A percentile compares a stretch with the other conserved stretches of the same genome.
Evolutionary conservation across 2,113 vertebrate genomes (phyloP).

Genomic region (Silurus asotus): DNA sequence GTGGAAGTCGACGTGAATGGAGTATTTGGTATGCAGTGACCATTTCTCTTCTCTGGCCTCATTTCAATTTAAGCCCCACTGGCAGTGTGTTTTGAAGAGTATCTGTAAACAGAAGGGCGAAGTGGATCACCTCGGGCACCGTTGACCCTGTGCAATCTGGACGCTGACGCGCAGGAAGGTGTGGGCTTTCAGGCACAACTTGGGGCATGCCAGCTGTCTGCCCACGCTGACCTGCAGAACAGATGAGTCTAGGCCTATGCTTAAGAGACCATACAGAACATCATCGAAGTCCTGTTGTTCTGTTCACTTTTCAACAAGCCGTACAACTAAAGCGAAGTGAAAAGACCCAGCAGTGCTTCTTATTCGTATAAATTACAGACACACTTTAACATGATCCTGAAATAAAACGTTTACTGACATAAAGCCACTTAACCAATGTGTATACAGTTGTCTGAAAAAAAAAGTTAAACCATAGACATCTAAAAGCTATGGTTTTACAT

Average conservation of each 20-base stretch:
- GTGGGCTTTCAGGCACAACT: not conserved
- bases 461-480: no score
- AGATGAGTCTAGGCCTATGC: slow-evolving; percentile 30
- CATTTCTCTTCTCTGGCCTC: not conserved
- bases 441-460: no score
- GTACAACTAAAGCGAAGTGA: not conserved
- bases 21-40: not conserved
- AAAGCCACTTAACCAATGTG: not conserved
- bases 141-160: slow-evolving; percentile 11
- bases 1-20: not conserved
- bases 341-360: not conserved
- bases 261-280: not conserved
- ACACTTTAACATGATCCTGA: not conserved
- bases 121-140: slow-evolving; percentile 1
- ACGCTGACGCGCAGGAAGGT: slow-evolving; percentile 13
- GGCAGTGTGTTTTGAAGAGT: slow-evolving; percentile 20
- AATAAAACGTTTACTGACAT: not conserved
- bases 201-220: slow-evolving; percentile 39
- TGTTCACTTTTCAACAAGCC: not conserved
- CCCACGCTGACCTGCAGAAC: slow-evolving; percentile 26
- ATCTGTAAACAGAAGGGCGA: slow-evolving; percentile 36
- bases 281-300: not conserved
- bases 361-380: not conserved
- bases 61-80: slow-evolving; percentile 31
- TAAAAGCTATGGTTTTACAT: no score